phyloP scores from a whole-genome alignment of 2,888 invertebrate genomes.

The Netelia fuscicornis region DNA sequence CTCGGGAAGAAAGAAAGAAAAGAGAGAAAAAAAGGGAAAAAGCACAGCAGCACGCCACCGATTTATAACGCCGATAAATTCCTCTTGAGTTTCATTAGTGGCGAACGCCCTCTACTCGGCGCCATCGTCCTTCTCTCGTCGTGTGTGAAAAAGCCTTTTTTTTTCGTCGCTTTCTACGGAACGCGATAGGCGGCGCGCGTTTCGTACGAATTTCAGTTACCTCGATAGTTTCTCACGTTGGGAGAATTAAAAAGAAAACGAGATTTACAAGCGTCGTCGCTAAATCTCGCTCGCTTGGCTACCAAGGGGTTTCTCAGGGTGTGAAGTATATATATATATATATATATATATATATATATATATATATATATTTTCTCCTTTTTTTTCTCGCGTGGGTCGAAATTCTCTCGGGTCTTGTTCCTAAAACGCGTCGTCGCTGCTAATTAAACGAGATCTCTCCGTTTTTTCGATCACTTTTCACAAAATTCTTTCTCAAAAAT shows the following conservation, averaged over 20 bases:
- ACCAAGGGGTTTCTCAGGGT: not conserved
- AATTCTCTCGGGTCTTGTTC: conserved; percentile 9
- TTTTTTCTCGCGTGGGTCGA: not conserved
- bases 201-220: conserved; percentile 33
- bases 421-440: conserved; percentile 59
- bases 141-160: conserved; percentile 53
- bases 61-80: conserved; percentile 83
- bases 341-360: not conserved
- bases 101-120: conserved; percentile 49
- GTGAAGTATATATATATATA: not conserved
- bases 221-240: conserved; percentile 9
- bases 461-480: not conserved
- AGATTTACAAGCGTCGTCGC: conserved; percentile 59
- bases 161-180: not conserved
- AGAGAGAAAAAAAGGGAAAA: conserved; percentile 19
- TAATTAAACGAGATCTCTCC: conserved; percentile 57
- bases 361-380: too few species aligned
- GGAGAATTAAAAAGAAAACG: conserved; percentile 60
- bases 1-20: conserved; percentile 13
- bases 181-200: conserved; percentile 1
- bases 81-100: conserved; percentile 82
- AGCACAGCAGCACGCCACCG: conserved; percentile 69
- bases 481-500: not conserved
- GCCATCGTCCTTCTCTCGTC: conserved; percentile 27
- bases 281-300: conserved; percentile 39